Base-by-base conservation (phyloP, 2,113 vertebrate genomes). In the Pristiophorus japonicus region DNA sequence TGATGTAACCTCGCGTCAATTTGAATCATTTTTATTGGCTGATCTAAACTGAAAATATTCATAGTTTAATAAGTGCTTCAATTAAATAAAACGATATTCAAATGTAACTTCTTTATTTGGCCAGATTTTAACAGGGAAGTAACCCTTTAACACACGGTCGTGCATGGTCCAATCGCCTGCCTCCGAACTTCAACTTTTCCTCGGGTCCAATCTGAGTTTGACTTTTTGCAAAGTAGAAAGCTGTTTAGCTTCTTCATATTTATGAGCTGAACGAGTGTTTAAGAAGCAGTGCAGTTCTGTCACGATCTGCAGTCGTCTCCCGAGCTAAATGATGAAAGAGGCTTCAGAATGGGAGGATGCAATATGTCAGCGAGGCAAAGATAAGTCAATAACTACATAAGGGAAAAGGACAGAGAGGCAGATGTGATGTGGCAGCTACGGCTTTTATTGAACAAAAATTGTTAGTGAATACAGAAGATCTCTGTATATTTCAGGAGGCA, bases 401-500 rank as follows among this genome's bases (percentile, higher is more conserved):
- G 34, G 18, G 45, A n/a, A 92, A 38, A 92, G 20, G 88, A 63
- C 34, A 92, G 88, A n/a, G 62, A 92, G 34, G 14, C 55, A 92
- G 59, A 92, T 38, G 34, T 38, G 55, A 63, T 38, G 59, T 92
- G 55, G 59, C 88, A 92, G 88, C 59, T 63, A 10, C 7, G 62
- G 16, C 34, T 92, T 38, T 42, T 38, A 92, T 38, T 92, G 88
- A 65, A 62, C 88, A 38, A 38, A 38, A 62, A 92, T n/a, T 63
- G n/a, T 92, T 63, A 63, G 88, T 38, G 88, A 92, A 62, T 92
- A 65, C 59, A 92, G 62, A 92, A 63, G 34, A 62, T 63, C 59
- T 85, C 20, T 90, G n/a, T n/a, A 24, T 20, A 18, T 92, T 92
- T 22, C 1, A 22, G 59, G 34, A 63, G 59, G 59, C 88, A 92